These are phyloP conservation scores for Lamprotornis superbus DNA, from an alignment of 2,113 vertebrate species.

Conservation along the genomic window DNA sequence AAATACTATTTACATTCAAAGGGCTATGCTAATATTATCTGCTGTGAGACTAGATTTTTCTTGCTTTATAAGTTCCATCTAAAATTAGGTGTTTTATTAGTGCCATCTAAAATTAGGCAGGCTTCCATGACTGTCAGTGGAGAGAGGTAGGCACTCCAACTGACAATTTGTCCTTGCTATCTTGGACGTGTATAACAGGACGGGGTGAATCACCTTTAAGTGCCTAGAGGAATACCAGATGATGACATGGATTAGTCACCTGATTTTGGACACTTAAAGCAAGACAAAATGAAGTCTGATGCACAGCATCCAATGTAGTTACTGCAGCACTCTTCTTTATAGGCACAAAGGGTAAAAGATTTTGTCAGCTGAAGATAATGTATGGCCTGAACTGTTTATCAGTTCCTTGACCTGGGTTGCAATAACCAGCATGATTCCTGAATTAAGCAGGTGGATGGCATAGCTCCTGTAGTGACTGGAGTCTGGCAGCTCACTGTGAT, in stretches of 20 bases:
- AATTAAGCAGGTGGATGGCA: constrained; percentile 8
- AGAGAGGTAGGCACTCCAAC: not conserved
- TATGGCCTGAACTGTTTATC: constrained; percentile 31
- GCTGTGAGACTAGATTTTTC: not conserved
- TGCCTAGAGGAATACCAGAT: not conserved
- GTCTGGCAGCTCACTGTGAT: constrained; percentile 9
- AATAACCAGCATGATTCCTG: not conserved
- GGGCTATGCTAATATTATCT: not conserved
- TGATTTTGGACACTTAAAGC: constrained; percentile 10
- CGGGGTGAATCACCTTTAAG: not conserved
- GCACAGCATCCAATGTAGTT: not conserved
- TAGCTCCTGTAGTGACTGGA: not conserved
- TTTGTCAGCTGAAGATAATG: constrained; percentile 28
- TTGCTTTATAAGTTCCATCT: not conserved
- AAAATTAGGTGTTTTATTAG: not conserved
- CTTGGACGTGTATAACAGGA: not conserved
- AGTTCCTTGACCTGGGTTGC: not conserved
- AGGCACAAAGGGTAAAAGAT: not conserved
- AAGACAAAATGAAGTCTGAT: not conserved
- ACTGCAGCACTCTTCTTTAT: not conserved
- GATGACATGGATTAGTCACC: not conserved
- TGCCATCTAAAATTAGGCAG: not conserved
- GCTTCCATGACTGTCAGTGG: not conserved
- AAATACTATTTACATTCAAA: not conserved
- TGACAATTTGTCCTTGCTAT: not conserved